Evolutionary conservation across 2,113 vertebrate species (phyloP).

Genomic region (Astatoreochromis straeleni): DNA sequence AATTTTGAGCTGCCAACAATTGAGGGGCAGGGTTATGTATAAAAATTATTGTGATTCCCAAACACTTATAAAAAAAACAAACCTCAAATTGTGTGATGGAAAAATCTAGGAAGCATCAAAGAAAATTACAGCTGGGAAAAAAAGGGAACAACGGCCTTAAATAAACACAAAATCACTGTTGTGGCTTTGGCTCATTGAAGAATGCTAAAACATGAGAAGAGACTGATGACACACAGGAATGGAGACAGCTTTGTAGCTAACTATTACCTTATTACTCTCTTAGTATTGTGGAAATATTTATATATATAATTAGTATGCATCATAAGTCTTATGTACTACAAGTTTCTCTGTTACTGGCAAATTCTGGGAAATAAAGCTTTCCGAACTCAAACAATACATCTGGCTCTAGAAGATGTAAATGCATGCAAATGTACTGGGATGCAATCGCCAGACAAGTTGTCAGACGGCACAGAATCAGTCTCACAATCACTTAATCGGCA

Average conservation of each 20-base stretch:
- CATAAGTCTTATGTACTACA: background rate
- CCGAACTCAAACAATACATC: background rate
- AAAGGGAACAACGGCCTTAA: background rate
- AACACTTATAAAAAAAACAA: background rate
- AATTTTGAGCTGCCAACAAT: background rate
- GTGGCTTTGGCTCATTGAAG: rapidly evolving
- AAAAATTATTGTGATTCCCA: background rate
- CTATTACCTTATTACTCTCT: background rate
- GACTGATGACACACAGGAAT: background rate
- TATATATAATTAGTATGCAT: background rate
- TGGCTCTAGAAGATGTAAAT: background rate
- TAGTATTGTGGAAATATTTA: background rate
- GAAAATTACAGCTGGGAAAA: background rate
- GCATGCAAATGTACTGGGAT: background rate
- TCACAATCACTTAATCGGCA: background rate
- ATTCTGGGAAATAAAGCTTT: background rate
- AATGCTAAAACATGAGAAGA: background rate
- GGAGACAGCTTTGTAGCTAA: background rate
- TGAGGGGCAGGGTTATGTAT: background rate
- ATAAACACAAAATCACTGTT: background rate
- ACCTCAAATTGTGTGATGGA: background rate
- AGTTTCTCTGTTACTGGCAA: background rate
- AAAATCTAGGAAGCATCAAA: background rate
- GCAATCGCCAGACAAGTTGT: background rate
- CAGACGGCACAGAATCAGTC: rapidly evolving